Percentiles rank a stretch among this genome's conserved stretches.
These are phyloP conservation scores for Abrostola tripartita DNA, from an alignment of 2,888 invertebrate species.

Conservation along the genomic window DNA sequence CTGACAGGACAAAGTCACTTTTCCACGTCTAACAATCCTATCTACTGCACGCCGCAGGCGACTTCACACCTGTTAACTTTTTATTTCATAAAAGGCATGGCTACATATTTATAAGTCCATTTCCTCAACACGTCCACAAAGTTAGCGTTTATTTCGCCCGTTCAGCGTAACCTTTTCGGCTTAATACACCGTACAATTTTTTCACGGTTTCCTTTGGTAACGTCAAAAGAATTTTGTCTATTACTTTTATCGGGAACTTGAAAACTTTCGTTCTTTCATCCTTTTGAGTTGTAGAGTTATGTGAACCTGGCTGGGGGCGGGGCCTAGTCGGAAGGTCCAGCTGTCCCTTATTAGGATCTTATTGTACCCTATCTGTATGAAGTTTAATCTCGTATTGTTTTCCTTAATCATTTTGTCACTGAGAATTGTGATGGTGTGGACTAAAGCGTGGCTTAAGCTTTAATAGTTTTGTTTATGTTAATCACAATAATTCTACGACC, in stretches of 20 bases:
- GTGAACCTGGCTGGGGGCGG: constrained; percentile 36
- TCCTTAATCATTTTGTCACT: background rate
- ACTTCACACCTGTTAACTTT: constrained; percentile 1
- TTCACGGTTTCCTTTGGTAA: constrained; percentile 34
- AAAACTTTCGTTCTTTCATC: constrained; percentile 45
- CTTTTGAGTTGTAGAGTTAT: constrained; percentile 42
- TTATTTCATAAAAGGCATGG: constrained; percentile 11
- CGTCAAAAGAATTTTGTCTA: constrained; percentile 42
- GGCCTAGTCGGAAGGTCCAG: constrained; percentile 22
- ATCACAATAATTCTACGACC: no score
- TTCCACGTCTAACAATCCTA: background rate
- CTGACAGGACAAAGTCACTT: background rate
- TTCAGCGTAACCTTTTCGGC: constrained; percentile 33
- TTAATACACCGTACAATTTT: constrained; percentile 43
- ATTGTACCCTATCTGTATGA: constrained; percentile 19
- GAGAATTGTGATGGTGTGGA: background rate
- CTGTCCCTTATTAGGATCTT: constrained; percentile 31
- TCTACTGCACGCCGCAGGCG: background rate
- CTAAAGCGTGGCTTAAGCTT: no score
- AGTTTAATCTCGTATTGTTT: constrained; percentile 1
- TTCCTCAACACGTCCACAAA: constrained; percentile 39
- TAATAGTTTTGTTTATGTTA: no score
- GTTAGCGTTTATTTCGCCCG: constrained; percentile 25
- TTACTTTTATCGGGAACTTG: constrained; percentile 50
- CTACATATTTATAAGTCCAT: constrained; percentile 34